Evolutionary conservation across 1,140 invertebrate genomes (phyloP), one percentile per base, ranked within the genome.

Genomic region (Ctenoplectra terminalis): DNA sequence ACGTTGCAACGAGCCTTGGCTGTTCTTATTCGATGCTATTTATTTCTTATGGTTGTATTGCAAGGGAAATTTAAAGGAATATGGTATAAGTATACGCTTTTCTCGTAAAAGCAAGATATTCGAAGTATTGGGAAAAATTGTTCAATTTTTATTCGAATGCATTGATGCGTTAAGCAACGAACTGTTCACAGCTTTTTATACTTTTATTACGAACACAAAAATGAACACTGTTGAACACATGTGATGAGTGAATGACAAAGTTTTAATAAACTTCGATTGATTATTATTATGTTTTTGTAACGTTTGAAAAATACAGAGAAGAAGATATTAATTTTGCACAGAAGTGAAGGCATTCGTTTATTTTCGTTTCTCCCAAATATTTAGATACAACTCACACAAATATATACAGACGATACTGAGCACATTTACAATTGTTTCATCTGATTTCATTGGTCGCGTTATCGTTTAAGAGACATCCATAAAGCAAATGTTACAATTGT

Each of bases 391-490:
- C 74, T 90, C 90, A 92, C 91, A 92, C 87, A 84, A 91, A 90
- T 92, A 92, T 92, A 90, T 91, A 92, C 88, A 92, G 88, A 83
- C 76, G 84, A 86, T 84, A 91, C 86, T 85, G 88, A 90, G 88
- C 84, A 91, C 92, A 92, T 92, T 91, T 91, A 92, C 92, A 93
- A 84, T 72, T 56, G 71, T 88, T 84, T 86, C 82, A 76, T 72
- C 71, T 70, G 85, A 84, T 86, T n/a, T n/a, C 61, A 74, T 83
- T 82, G 31, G 67, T 86, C 76, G 75, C 82, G 64, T 87, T 82
- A 81, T 74, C 75, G 56, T 85, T 82, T 60, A 73, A 83, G 82
- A 69, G 72, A 80, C 84, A 82, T 87, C 58, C 82, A 86, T 66
- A 76, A 71, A 86, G 71, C 81, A 75, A 90, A 75, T 77, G 67